These are phyloP conservation scores for Cochlearius cochlearius DNA, from an alignment of 2,113 vertebrate species.

Conservation along the genomic window DNA sequence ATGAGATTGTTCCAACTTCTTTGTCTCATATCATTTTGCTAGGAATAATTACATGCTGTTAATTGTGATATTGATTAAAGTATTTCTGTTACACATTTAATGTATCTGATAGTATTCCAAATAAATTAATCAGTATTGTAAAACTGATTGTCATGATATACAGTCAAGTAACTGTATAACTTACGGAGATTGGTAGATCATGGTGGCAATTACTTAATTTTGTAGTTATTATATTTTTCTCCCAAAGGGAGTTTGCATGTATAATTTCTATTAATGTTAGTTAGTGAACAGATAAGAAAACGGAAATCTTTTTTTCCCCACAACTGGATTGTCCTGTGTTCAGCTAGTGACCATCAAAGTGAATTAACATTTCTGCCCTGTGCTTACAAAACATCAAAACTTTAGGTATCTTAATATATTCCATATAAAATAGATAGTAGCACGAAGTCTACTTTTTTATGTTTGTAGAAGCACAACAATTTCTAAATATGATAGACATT, in stretches of 20 bases:
- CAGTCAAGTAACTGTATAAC: not conserved
- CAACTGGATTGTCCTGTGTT: not conserved
- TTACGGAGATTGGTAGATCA: not conserved
- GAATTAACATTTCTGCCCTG: not conserved
- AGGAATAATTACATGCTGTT: not conserved
- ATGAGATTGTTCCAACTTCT: not conserved
- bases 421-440: not conserved
- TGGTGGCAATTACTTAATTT: not conserved
- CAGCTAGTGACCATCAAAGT: not conserved
- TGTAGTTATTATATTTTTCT: not conserved
- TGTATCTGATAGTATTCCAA: not conserved
- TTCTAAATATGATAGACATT: not conserved
- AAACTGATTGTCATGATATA: not conserved
- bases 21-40: not conserved
- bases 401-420: not conserved
- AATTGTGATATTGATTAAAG: not conserved
- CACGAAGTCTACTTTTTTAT: not conserved
- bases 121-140: not conserved
- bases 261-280: not conserved
- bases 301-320: not conserved
- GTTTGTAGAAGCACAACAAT: not conserved
- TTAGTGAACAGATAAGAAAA: not conserved
- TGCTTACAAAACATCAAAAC: not conserved
- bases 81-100: not conserved
- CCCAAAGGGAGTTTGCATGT: not conserved